Conservation (phyloP, 1,140 invertebrate species). For the Drosophila pseudoobscura region DNA sequence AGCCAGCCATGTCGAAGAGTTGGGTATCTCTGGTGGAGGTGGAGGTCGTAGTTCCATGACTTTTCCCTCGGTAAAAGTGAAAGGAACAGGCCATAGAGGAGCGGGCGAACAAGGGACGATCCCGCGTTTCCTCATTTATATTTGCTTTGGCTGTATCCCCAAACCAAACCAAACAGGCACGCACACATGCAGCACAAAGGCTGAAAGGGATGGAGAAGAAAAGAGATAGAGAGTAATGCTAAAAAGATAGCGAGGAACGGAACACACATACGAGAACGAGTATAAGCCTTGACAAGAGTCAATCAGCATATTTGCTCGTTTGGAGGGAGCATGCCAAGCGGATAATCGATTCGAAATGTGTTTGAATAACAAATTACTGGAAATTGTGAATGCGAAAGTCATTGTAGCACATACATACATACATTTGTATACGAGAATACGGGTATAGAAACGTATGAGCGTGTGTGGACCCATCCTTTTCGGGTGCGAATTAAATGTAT, state of each 20-base stretch:
- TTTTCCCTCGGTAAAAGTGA: conserved; percentile 50
- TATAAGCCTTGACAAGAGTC: conserved; percentile 76
- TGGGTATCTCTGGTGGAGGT: background rate
- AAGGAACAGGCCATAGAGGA: conserved; percentile 16
- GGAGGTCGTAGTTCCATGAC: conserved; percentile 23
- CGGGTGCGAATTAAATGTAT: conserved; percentile 63
- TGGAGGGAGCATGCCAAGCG: conserved; percentile 74
- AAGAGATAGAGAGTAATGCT: conserved; percentile 19
- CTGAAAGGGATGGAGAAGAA: conserved; percentile 3
- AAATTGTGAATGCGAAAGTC: conserved; percentile 72
- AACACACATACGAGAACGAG: conserved; percentile 1
- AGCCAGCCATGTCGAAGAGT: background rate
- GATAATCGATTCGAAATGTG: conserved; percentile 80
- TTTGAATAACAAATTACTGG: conserved; percentile 80
- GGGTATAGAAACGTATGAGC: background rate
- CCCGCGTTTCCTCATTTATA: conserved; percentile 75
- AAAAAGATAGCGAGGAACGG: conserved; percentile 5
- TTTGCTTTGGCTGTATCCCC: conserved; percentile 67
- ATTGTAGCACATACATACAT: conserved; percentile 50
- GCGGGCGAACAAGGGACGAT: background rate
- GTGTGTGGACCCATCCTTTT: conserved; percentile 16
- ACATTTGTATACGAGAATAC: background rate
- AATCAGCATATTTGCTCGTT: conserved; percentile 80
- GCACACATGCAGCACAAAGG: conserved; percentile 22
- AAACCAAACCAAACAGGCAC: conserved; percentile 17